Evolutionary conservation across 1,140 invertebrate genomes (phyloP), one percentile per base, ranked within the genome.

Genomic region (Tetranychus urticae): DNA sequence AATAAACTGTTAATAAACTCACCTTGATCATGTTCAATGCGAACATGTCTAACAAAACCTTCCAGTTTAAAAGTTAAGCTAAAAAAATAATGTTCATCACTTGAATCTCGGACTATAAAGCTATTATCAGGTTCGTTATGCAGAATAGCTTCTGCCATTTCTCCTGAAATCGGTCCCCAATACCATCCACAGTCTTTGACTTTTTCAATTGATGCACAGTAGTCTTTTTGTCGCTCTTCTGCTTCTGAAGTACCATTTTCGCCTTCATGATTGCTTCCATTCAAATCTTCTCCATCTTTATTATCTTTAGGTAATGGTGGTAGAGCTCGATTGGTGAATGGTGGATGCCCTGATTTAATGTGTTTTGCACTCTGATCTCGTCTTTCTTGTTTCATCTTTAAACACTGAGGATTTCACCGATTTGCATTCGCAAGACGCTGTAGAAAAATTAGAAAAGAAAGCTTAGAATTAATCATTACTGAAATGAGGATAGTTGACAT

Each of bases 21-120:
- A 93, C 90, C 89, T 78, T 96, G 89, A 78, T 92, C 86, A 73
- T 96, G 89, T 75, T 96, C 91, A 70, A 97, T 97, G 67, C 92
- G 80, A 54, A 93, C 90, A 73, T 97, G 91, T 64, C 90, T 79
- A 60, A 96, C 84, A 67, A 84, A 83, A 67, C 84, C 85, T 75
- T 92, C 89, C 61, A 92, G 77, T 74, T 91, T 92, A 75, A 96
- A 96, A 46, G 89, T 93, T 56, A 97, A 75, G 60, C 89, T 93
- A 72, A 97, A 93, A 68, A 97, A 93, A 74, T 97, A 96, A 74
- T 90, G 86, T 74, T 93, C 86, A 73, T 96, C 90, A 65, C 88
- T 93, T 69, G 88, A 92, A 72, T 97, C 92, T 63, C 91, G 78
- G n/a, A 96, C 88, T 61, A 96, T 88, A 69, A 97, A 96, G 5